Evolutionary conservation across 2,888 invertebrate species (phyloP), one percentile per base, ranked within the genome.

Genomic region (Agelastica alni): DNA sequence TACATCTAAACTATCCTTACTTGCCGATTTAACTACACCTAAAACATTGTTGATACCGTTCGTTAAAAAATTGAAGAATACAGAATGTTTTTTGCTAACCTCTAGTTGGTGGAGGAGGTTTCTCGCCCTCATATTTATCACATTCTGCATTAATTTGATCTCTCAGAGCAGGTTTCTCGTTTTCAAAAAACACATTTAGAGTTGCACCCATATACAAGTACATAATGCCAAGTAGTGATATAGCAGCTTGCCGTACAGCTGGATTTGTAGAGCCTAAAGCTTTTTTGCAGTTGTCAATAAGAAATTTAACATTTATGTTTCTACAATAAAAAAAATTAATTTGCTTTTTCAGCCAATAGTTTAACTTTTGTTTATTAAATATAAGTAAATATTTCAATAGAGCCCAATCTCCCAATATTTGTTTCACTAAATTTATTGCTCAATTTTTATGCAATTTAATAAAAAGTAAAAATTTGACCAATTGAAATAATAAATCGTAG

Each of bases 61-160:
- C 12, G 10, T 31, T 2, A 32, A 32, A n/a, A n/a, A n/a, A n/a
- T n/a, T n/a, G n/a, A n/a, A n/a, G n/a, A n/a, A n/a, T n/a, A n/a
- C n/a, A n/a, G n/a, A n/a, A n/a, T n/a, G n/a, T n/a, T n/a, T 4
- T 10, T 2, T 6, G 18, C 16, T 41, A 59, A 51, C 89, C 89
- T 64, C 89, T 78, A 0, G 82, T 84, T 0, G 92, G 89, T n/a
- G 83, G 80, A 0, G 92, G 91, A 0, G 92, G 88, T 53, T 85
- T 84, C 65, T 87, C 84, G 16, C 88, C 91, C 2, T 83, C 81
- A 64, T 88, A 83, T 74, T 93, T 94, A 55, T 92, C 92, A 67
- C 93, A 84, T 73, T 95, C 95, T 13, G 87, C 81, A 72, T 91
- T 89, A 54, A 96, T 92, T 72, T 91, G 88, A 64, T 92, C 91